These are phyloP conservation scores for Bibio marci DNA, from an alignment of 2,888 invertebrate genomes.

Conservation along the genomic window DNA sequence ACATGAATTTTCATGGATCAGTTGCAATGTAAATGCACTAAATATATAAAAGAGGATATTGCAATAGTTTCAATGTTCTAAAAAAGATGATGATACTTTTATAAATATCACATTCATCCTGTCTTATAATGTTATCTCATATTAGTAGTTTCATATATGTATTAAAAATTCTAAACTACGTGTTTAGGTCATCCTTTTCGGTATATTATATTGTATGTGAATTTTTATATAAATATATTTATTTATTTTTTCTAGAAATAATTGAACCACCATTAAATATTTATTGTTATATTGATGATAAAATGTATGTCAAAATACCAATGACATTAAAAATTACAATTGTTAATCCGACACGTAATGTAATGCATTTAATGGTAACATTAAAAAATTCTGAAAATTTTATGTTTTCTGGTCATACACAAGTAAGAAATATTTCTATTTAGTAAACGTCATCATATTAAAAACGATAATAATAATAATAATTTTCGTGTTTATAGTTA, in stretches of 20 bases:
- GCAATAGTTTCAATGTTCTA: too few species aligned
- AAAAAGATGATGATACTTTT: background rate
- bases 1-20: too few species aligned
- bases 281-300: constrained; percentile 28
- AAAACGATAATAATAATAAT: too few species aligned
- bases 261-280: constrained; percentile 27
- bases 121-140: background rate
- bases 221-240: background rate
- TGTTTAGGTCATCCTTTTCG: background rate
- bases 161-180: too few species aligned
- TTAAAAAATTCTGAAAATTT: constrained; percentile 51
- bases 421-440: constrained; percentile 32
- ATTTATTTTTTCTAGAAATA: constrained; percentile 17
- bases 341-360: constrained; percentile 25
- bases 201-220: background rate
- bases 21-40: too few species aligned
- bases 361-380: constrained; percentile 25
- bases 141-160: background rate
- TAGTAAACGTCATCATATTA: background rate
- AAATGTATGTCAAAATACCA: constrained; percentile 29
- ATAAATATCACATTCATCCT: background rate
- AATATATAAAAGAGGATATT: too few species aligned
- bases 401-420: constrained; percentile 90
- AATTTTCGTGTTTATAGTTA: constrained; percentile 14
- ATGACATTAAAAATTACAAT: constrained; percentile 27